phyloP scores from a whole-genome alignment of 2,797 vertebrate species.

The Amphiprion clarkii region DNA sequence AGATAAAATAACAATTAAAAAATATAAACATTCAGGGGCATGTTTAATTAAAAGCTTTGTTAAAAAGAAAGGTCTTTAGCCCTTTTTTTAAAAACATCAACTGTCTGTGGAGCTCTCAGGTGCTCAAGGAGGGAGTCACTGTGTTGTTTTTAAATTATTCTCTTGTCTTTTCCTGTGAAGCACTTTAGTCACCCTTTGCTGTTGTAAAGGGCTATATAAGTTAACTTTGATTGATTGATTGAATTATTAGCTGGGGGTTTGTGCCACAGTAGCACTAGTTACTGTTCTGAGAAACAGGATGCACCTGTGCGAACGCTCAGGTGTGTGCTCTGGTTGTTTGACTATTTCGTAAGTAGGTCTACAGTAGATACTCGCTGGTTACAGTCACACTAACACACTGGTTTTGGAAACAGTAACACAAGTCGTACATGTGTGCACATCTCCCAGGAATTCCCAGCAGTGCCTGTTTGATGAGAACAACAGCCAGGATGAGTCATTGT shows the following conservation, averaged over 20 bases:
- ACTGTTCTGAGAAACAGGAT: neutral
- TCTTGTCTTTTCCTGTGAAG: no score
- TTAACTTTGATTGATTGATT: no score
- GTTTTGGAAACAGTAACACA: conserved; percentile 15
- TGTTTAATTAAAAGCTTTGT: no score
- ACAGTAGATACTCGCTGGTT: conserved; percentile 6
- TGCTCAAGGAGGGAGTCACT: no score
- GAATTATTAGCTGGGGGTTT: neutral
- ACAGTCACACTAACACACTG: neutral
- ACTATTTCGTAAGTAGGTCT: neutral
- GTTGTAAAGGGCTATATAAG: no score
- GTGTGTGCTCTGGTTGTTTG: conserved; percentile 15
- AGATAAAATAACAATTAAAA: no score
- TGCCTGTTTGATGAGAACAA: conserved; percentile 58
- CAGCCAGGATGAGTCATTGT: conserved; percentile 73
- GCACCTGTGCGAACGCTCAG: neutral
- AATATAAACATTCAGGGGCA: no score
- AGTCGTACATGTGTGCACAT: conserved; percentile 1
- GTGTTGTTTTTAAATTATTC: no score
- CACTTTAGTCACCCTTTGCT: no score
- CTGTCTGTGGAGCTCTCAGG: no score
- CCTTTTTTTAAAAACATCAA: no score
- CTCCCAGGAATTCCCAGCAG: conserved; percentile 63
- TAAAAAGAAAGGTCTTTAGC: no score
- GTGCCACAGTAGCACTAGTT: neutral